Evolutionary conservation across 2,797 vertebrate genomes (phyloP).

Genomic region (Mionectes olivaceus): DNA sequence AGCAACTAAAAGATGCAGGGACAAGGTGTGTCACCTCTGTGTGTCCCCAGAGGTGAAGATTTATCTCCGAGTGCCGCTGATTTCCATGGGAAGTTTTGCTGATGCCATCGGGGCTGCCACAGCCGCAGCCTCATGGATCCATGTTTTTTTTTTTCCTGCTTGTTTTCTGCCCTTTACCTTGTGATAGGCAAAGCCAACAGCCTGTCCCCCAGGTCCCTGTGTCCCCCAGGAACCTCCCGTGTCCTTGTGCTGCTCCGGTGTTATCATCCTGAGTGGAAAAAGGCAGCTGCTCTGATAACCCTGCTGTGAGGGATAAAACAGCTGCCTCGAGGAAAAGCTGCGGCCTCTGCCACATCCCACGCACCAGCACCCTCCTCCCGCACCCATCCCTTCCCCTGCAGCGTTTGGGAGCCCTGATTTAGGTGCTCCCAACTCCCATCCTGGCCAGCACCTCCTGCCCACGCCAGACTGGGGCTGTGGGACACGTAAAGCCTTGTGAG

Average conservation of each 20-base stretch:
- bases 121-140: rapidly evolving
- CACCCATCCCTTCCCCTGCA: neutral
- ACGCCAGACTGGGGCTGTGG: rapidly evolving
- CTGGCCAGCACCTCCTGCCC: neutral
- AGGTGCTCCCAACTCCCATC: neutral
- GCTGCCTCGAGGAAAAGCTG: neutral
- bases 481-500: neutral
- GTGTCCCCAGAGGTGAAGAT: neutral
- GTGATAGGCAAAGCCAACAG: neutral
- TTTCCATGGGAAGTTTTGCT: neutral
- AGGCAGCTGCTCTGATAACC: neutral
- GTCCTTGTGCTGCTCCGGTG: neutral
- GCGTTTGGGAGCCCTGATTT: rapidly evolving
- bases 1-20: neutral
- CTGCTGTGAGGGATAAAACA: neutral
- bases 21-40: rapidly evolving
- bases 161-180: neutral
- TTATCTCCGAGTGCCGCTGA: neutral
- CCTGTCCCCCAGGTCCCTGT: neutral
- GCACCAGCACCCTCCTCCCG: neutral
- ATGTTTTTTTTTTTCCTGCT: neutral
- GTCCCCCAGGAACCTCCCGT: neutral
- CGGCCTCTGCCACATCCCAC: neutral
- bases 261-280: neutral
- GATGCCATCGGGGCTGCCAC: neutral